phyloP scores from a whole-genome alignment of 2,113 vertebrate species.

The Hyperopisus bebe region DNA sequence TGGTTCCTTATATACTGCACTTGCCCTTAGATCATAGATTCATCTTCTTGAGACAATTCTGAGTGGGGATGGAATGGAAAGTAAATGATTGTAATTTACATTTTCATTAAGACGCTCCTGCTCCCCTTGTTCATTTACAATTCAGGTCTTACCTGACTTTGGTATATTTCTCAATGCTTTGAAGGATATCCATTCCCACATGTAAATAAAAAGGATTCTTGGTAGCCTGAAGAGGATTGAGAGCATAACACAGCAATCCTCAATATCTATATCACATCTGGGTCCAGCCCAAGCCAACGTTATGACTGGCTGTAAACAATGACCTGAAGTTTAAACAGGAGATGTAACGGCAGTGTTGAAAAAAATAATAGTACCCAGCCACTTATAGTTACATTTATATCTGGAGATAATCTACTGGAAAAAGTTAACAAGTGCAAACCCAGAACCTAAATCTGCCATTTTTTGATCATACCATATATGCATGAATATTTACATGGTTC shows the following conservation, averaged over 20 bases:
- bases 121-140: not conserved
- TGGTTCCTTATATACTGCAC: not conserved
- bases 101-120: not conserved
- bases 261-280: not conserved
- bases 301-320: not conserved
- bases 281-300: not conserved
- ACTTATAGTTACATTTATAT: not conserved
- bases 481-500: not conserved
- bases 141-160: constrained; percentile 77
- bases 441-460: not conserved
- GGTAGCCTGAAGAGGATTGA: constrained; percentile 70
- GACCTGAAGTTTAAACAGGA: not conserved
- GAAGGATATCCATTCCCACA: constrained; percentile 96
- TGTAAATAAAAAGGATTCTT: constrained; percentile 99
- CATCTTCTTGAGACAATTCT: not conserved
- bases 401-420: not conserved
- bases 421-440: not conserved
- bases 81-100: not conserved
- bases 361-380: not conserved
- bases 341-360: not conserved
- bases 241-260: constrained; percentile 2
- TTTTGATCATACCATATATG: not conserved
- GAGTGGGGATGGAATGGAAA: not conserved
- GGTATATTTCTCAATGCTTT: constrained; percentile 92
- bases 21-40: not conserved